Evolutionary conservation across 2,797 vertebrate species (phyloP).

Genomic region (Notamacropus eugenii): DNA sequence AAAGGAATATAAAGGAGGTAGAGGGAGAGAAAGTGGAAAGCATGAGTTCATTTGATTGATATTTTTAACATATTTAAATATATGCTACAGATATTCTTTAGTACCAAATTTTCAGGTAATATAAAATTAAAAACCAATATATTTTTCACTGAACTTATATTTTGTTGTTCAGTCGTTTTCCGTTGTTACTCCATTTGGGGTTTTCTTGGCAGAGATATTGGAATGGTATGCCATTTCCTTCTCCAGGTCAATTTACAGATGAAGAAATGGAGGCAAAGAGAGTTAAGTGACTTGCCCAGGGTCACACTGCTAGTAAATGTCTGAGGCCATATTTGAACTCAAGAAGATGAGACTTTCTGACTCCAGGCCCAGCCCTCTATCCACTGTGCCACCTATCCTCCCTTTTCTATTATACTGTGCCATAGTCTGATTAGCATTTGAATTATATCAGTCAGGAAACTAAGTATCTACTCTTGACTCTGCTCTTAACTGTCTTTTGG

Average conservation of each 20-base stretch:
- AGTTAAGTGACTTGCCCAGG: too few species aligned
- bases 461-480: not conserved
- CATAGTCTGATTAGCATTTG: slow-evolving; percentile 30
- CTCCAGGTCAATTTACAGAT: too few species aligned
- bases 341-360: not conserved
- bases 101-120: not conserved
- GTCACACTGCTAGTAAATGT: too few species aligned
- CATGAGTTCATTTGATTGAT: not conserved
- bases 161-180: not conserved
- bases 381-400: not conserved
- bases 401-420: slow-evolving; percentile 6
- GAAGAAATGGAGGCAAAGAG: too few species aligned
- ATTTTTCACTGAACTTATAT: slow-evolving; percentile 26
- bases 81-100: not conserved
- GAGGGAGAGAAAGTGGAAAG: not conserved
- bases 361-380: not conserved
- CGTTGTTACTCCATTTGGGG: too few species aligned
- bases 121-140: not conserved
- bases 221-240: too few species aligned
- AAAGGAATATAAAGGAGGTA: not conserved
- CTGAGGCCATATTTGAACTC: not conserved
- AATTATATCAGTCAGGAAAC: not conserved
- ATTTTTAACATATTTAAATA: not conserved
- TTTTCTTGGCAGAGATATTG: too few species aligned
- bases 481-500: not conserved